These are phyloP conservation scores for Nematopogon swammerdamellus DNA, from an alignment of 2,888 invertebrate species.

Conservation along the genomic window DNA sequence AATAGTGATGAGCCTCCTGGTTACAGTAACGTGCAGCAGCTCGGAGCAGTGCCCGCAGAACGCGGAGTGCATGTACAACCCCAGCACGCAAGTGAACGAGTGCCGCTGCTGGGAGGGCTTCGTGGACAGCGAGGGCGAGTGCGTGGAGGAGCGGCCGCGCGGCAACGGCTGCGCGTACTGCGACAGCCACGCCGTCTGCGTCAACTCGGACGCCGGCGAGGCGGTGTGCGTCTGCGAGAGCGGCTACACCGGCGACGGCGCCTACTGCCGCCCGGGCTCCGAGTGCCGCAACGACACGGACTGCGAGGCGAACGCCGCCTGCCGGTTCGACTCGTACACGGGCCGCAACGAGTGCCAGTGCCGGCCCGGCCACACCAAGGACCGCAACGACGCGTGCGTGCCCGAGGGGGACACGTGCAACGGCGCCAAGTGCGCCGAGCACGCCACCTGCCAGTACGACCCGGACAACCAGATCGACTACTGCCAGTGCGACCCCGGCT, in stretches of 20 bases:
- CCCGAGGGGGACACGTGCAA: constrained; percentile 57
- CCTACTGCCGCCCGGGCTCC: constrained; percentile 64
- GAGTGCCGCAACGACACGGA: constrained; percentile 61
- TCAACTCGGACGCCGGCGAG: constrained; percentile 62
- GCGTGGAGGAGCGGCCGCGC: constrained; percentile 7
- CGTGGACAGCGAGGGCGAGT: constrained; percentile 20
- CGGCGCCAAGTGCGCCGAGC: constrained; percentile 61
- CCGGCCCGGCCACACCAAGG: constrained; percentile 67
- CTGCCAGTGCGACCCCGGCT: constrained; percentile 82
- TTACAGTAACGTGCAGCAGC: constrained; percentile 69
- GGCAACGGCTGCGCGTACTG: constrained; percentile 57
- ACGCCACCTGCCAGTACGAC: constrained; percentile 73
- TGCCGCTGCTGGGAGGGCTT: constrained; percentile 84
- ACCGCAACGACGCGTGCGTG: constrained; percentile 61
- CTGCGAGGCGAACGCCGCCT: constrained; percentile 70
- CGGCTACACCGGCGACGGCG: constrained; percentile 83
- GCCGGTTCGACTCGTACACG: constrained; percentile 58
- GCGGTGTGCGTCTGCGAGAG: constrained; percentile 72
- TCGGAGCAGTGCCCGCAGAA: constrained; percentile 78
- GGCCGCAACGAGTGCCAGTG: constrained; percentile 74
- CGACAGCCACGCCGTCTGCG: constrained; percentile 71
- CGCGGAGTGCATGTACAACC: constrained; percentile 70
- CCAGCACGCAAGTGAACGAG: constrained; percentile 49
- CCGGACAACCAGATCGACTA: constrained; percentile 62
- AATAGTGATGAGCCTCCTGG: no score